A percentile compares a stretch with the other conserved stretches of the same genome.
Evolutionary conservation across 2,113 vertebrate genomes (phyloP).

Genomic region (Typhlomys cinereus): DNA sequence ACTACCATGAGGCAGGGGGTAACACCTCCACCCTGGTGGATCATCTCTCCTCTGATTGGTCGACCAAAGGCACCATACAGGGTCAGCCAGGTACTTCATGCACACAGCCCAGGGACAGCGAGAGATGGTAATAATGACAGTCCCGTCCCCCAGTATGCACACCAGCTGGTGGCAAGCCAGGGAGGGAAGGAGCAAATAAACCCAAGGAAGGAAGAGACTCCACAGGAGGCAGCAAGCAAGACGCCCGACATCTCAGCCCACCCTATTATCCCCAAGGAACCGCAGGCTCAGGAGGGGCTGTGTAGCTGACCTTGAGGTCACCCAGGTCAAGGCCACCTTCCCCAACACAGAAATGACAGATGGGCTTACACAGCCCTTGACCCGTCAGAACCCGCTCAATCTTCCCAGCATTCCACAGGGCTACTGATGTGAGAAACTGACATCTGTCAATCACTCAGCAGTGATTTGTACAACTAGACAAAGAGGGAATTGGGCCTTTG

Average conservation of each 20-base stretch:
- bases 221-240: neutral
- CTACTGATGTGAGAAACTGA: neutral
- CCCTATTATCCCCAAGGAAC: fast-evolving
- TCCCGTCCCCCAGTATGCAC: neutral
- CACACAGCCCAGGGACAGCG: neutral
- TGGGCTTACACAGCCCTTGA: neutral
- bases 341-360: neutral
- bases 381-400: neutral
- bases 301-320: neutral
- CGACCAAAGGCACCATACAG: neutral
- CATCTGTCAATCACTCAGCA: neutral
- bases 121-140: neutral
- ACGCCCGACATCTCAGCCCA: neutral
- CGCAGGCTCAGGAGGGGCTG: neutral
- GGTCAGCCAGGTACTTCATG: neutral
- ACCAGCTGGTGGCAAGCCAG: neutral
- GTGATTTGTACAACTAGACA: too few species aligned
- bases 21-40: neutral
- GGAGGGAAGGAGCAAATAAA: neutral
- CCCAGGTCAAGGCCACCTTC: neutral
- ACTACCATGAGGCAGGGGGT: fast-evolving
- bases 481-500: fast-evolving
- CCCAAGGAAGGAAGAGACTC: neutral
- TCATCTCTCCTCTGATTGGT: neutral
- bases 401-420: neutral